A percentile compares a stretch with the other conserved stretches of the same genome.
These are phyloP conservation scores for Thamnaconus septentrionalis DNA, from an alignment of 2,113 vertebrate genomes.

Conservation along the genomic window DNA sequence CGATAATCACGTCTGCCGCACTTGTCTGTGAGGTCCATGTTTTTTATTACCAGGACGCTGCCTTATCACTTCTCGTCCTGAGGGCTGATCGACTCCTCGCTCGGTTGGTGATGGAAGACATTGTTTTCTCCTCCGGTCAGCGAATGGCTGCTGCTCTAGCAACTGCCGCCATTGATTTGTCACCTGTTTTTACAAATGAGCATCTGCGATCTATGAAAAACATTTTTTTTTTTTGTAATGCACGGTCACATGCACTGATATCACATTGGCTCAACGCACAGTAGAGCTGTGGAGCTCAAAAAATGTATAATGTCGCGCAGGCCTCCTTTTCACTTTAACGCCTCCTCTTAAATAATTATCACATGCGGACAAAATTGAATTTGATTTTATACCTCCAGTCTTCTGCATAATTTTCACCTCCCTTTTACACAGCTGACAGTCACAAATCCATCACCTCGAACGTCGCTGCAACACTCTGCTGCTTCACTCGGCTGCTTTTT, in stretches of 20 bases:
- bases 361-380: too few relatives aligned
- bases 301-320: too few relatives aligned
- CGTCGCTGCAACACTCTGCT: too few relatives aligned
- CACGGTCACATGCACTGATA: background rate
- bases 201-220: slow-evolving; percentile 19
- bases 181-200: slow-evolving; percentile 21
- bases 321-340: too few relatives aligned
- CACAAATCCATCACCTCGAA: too few relatives aligned
- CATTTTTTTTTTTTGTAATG: background rate
- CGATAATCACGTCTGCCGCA: slow-evolving; percentile 1
- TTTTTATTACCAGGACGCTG: slow-evolving; percentile 40
- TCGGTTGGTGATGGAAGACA: slow-evolving; percentile 39
- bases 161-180: slow-evolving; percentile 5
- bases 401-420: too few relatives aligned
- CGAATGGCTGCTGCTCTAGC: slow-evolving; percentile 23
- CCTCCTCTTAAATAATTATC: too few relatives aligned
- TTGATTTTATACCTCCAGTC: too few relatives aligned
- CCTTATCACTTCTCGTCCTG: slow-evolving; percentile 41
- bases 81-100: slow-evolving; percentile 18
- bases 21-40: slow-evolving; percentile 29
- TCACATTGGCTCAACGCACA: too few relatives aligned
- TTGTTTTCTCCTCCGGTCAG: slow-evolving; percentile 21
- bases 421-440: too few relatives aligned
- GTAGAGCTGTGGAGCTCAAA: too few relatives aligned
- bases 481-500: too few relatives aligned